Base-by-base conservation (phyloP, 2,888 invertebrate genomes). In the Pachymerium ferrugineum region DNA sequence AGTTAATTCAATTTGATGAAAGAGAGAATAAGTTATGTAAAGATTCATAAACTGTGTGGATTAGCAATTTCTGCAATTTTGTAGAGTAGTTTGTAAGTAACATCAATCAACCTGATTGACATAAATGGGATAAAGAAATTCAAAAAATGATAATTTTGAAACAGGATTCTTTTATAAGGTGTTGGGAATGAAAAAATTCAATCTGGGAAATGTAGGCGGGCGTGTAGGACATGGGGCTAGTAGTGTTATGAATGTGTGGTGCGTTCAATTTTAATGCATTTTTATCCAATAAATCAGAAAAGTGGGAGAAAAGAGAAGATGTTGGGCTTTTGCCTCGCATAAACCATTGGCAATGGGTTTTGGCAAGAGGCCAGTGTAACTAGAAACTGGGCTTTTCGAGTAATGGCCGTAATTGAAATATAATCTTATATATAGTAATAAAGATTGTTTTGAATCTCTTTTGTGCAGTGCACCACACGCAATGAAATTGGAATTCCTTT, bases 231-330 rank as follows among this genome's bases (percentile, higher is more conserved):
- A 62, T 62, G 62, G 62, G 12, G 25, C n/a, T n/a, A n/a, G n/a
- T n/a, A n/a, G 28, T 6, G 31, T 69, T 69, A 69, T 69, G 69
- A 69, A 69, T 69, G 69, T 69, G 30, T 33, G 69, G 22, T 69
- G 69, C 69, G 31, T 69, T 69, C 69, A 69, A 69, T 69, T 69
- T 69, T 69, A 69, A 69, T 69, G 69, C 33, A 69, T 69, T 69
- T 62, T 69, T 69, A 69, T 69, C 69, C 69, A 69, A 69, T 69
- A 69, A 69, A 69, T 69, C 69, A 69, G 33, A 69, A 30, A 69
- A 30, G 16, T 33, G 69, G 31, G 31, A 69, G 30, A 62, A 62
- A 28, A 62, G 31, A 69, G 30, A 62, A 62, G 62, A 62, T 62
- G 62, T 62, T 62, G 62, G 62, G 25, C 28, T 62, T 62, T 28